These are phyloP conservation scores for Pelusios castaneus DNA, from an alignment of 2,113 vertebrate genomes.

Conservation along the genomic window DNA sequence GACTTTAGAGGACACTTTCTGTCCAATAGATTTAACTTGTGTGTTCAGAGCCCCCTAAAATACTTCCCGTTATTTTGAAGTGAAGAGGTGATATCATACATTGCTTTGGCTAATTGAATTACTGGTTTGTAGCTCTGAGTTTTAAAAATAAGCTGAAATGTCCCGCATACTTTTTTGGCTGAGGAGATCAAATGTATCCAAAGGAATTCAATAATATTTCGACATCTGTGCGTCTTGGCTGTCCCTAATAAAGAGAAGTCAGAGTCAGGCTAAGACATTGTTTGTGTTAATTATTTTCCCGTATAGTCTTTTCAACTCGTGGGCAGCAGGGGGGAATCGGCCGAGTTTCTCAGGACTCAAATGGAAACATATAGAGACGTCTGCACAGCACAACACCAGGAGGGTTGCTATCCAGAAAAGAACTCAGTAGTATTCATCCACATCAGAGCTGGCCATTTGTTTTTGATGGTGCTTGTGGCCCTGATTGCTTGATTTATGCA, in stretches of 20 bases:
- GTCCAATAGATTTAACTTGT: constrained; percentile 50
- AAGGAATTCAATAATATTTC: constrained; percentile 75
- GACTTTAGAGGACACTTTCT: constrained; percentile 46
- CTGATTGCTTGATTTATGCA: constrained; percentile 41
- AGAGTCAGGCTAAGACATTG: constrained; percentile 58
- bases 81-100: constrained; percentile 66
- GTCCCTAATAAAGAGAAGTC: constrained; percentile 53
- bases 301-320: constrained; percentile 47
- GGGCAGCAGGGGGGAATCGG: constrained; percentile 49
- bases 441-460: constrained; percentile 12
- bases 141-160: constrained; percentile 74
- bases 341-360: constrained; percentile 45
- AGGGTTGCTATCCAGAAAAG: constrained; percentile 51
- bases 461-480: constrained; percentile 53
- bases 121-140: constrained; percentile 71
- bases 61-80: constrained; percentile 24
- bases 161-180: constrained; percentile 69
- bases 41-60: constrained; percentile 24
- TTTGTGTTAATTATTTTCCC: constrained; percentile 66
- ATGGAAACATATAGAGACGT: constrained; percentile 62
- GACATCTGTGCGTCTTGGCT: constrained; percentile 72
- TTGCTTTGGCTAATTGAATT: constrained; percentile 69
- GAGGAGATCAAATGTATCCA: constrained; percentile 71
- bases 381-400: constrained; percentile 54
- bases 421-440: constrained; percentile 42